Evolutionary conservation across 2,797 vertebrate genomes (phyloP).

Genomic region (Gila robusta): DNA sequence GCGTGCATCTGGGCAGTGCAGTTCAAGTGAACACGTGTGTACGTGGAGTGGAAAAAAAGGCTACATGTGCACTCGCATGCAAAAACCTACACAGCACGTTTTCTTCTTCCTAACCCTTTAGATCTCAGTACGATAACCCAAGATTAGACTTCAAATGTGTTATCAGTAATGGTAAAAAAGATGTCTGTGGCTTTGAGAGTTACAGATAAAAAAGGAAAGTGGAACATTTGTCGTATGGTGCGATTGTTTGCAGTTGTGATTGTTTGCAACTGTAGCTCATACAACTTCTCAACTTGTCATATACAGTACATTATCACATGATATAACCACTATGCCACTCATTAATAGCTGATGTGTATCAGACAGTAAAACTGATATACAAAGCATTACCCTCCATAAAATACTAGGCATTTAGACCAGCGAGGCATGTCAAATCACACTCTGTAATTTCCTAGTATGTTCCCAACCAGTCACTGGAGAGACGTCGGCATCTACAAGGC

Average conservation of each 20-base stretch:
- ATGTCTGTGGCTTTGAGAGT: conserved; percentile 37
- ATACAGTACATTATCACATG: background rate
- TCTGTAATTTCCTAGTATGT: conserved; percentile 17
- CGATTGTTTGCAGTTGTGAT: background rate
- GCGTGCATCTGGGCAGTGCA: conserved; percentile 48
- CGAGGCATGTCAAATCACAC: conserved; percentile 11
- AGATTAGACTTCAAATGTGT: conserved; percentile 63
- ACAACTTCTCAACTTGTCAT: conserved; percentile 3
- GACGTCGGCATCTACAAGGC: conserved; percentile 35
- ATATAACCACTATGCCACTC: background rate
- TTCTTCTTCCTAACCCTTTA: conserved; percentile 59
- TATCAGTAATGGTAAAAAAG: conserved; percentile 64
- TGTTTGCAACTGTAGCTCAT: conserved; percentile 9
- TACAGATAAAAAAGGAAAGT: conserved; percentile 52
- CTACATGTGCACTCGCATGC: conserved; percentile 37
- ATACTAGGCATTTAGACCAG: background rate
- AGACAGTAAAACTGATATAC: background rate
- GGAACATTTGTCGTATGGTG: conserved; percentile 29
- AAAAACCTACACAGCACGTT: conserved; percentile 38
- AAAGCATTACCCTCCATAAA: background rate
- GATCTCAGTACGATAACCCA: conserved; percentile 60
- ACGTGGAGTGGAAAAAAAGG: conserved; percentile 37
- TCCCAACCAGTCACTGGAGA: conserved; percentile 32
- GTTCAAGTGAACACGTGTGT: conserved; percentile 20
- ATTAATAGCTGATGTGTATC: background rate